Conservation (phyloP, 1,140 invertebrate species). For the Cydia pomonella region DNA sequence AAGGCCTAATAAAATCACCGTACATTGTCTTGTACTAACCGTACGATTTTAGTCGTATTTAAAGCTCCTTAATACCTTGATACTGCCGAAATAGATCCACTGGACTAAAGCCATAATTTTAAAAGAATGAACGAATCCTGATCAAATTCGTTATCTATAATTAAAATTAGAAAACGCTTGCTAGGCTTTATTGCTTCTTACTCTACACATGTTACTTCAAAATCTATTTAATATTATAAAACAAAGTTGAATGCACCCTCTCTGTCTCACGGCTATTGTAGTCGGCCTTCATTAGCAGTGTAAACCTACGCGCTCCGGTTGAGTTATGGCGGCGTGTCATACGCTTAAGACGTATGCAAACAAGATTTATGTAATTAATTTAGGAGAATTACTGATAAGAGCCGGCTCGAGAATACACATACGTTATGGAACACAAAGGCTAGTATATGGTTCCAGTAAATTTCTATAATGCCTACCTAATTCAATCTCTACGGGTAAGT, state of each 20-base stretch:
- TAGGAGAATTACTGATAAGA: slow-evolving; percentile 69
- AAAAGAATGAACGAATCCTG: no score
- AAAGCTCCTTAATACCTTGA: no score
- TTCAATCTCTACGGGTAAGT: background rate
- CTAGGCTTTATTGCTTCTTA: no score
- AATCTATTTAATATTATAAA: background rate
- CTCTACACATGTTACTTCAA: background rate
- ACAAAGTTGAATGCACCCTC: slow-evolving; percentile 34
- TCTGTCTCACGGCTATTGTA: slow-evolving; percentile 43
- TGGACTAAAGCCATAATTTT: no score
- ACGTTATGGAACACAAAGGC: slow-evolving; percentile 68
- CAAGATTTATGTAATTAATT: slow-evolving; percentile 81
- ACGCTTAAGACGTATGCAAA: slow-evolving; percentile 79
- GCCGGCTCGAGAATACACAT: slow-evolving; percentile 62
- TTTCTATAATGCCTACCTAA: background rate
- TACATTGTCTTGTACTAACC: no score
- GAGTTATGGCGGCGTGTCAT: slow-evolving; percentile 75
- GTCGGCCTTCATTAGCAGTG: slow-evolving; percentile 72
- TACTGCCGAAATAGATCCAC: no score
- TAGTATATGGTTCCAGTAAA: slow-evolving; percentile 25
- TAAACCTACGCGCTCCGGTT: slow-evolving; percentile 65
- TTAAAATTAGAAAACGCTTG: no score
- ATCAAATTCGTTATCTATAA: no score
- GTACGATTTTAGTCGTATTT: no score
- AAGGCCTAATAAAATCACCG: no score